phyloP scores from a whole-genome alignment of 2,888 invertebrate genomes.

The Tachina lurida region DNA sequence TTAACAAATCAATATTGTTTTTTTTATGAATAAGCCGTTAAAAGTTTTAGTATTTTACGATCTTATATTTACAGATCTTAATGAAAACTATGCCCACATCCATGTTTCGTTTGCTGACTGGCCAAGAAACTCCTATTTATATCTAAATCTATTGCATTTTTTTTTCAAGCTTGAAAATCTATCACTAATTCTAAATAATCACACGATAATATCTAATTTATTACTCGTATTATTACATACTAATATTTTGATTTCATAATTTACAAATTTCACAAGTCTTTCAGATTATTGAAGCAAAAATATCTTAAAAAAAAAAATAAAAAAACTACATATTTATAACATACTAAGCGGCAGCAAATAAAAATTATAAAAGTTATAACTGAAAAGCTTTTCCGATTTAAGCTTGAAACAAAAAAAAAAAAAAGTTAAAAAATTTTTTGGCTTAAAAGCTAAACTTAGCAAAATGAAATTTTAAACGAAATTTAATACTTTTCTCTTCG shows the following conservation, averaged over 20 bases:
- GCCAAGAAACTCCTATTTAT: conserved; percentile 99
- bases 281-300: conserved; percentile 13
- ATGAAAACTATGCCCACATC: conserved; percentile 99
- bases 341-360: conserved; percentile 66
- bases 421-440: conserved; percentile 21
- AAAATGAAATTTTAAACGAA: conserved; percentile 33
- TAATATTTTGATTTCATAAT: conserved; percentile 44
- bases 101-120: conserved; percentile 99
- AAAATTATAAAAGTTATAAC: conserved; percentile 43
- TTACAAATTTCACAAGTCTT: conserved; percentile 50
- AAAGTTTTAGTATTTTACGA: no score
- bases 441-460: conserved; percentile 44
- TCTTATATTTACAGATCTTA: conserved; percentile 89
- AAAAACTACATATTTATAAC: conserved; percentile 61
- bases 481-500: conserved; percentile 15
- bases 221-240: neutral
- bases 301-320: neutral
- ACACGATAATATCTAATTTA: conserved; percentile 30
- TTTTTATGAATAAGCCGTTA: no score
- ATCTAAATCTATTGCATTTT: conserved; percentile 79
- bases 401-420: conserved; percentile 37
- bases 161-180: conserved; percentile 59
- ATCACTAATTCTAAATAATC: conserved; percentile 47
- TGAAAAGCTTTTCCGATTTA: conserved; percentile 43
- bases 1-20: no score